Percentiles rank a stretch among this genome's conserved stretches.
phyloP scores from a whole-genome alignment of 2,888 invertebrate genomes.

The Ptychoptera albimana region DNA sequence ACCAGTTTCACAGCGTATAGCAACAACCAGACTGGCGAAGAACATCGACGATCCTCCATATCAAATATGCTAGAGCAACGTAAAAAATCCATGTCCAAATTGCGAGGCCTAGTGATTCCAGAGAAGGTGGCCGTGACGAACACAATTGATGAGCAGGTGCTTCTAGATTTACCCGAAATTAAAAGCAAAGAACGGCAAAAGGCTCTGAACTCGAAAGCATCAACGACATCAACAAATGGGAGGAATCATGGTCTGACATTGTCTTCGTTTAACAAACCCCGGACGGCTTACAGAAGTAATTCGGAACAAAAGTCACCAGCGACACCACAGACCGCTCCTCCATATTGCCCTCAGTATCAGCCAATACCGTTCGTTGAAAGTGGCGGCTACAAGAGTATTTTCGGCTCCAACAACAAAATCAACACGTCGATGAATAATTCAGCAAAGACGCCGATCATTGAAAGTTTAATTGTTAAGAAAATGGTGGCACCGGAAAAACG shows the following conservation, averaged over 20 bases:
- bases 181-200: slow-evolving; percentile 50
- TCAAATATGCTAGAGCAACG: slow-evolving; percentile 67
- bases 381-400: background rate
- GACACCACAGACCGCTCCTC: background rate
- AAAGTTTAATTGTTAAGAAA: too few relatives aligned
- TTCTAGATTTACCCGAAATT: slow-evolving; percentile 67
- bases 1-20: too few relatives aligned
- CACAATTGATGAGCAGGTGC: slow-evolving; percentile 34
- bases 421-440: too few relatives aligned
- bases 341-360: background rate
- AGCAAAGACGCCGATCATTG: too few relatives aligned
- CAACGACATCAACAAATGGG: background rate
- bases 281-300: too few relatives aligned
- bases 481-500: too few relatives aligned
- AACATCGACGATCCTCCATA: slow-evolving; percentile 42
- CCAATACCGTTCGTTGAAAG: background rate
- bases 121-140: slow-evolving; percentile 38
- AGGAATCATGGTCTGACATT: background rate
- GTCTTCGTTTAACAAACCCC: too few relatives aligned
- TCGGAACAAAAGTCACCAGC: too few relatives aligned
- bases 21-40: slow-evolving; percentile 11
- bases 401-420: background rate
- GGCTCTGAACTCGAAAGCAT: slow-evolving; percentile 15
- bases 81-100: slow-evolving; percentile 64
- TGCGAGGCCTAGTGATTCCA: slow-evolving; percentile 78